Percentiles rank a stretch among this genome's conserved stretches.
These are phyloP conservation scores for Cotesia chilonis DNA, from an alignment of 1,140 invertebrate species.

Conservation along the genomic window DNA sequence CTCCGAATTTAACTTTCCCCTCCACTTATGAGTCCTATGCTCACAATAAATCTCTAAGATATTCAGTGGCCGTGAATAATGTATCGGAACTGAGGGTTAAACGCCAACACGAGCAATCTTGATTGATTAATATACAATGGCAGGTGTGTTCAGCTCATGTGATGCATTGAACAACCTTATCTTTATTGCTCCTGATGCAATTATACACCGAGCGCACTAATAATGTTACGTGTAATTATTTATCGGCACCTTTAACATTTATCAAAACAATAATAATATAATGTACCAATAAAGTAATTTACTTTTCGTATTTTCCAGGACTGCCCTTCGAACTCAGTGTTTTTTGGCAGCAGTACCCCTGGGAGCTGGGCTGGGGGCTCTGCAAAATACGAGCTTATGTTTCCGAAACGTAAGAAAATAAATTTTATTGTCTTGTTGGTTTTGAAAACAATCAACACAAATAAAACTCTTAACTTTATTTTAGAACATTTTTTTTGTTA, in stretches of 20 bases:
- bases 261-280: neutral
- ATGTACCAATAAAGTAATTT: neutral
- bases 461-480: no score
- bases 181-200: no score
- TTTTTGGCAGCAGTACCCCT: slow-evolving; percentile 93
- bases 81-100: slow-evolving; percentile 16
- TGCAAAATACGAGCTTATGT: slow-evolving; percentile 85
- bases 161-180: no score
- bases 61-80: slow-evolving; percentile 10
- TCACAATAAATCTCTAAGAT: slow-evolving; percentile 26
- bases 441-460: no score
- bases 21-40: neutral
- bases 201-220: no score
- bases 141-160: neutral
- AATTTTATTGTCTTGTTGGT: no score
- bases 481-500: neutral
- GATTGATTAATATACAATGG: slow-evolving; percentile 16
- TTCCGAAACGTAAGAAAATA: slow-evolving; percentile 79
- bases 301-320: slow-evolving; percentile 69
- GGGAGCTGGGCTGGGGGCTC: slow-evolving; percentile 79
- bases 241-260: neutral
- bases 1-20: no score
- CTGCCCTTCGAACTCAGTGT: slow-evolving; percentile 84
- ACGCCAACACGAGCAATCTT: neutral
- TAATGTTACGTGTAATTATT: neutral